These are phyloP conservation scores for Zonitis immaculata DNA, from an alignment of 2,888 invertebrate genomes.

Conservation along the genomic window DNA sequence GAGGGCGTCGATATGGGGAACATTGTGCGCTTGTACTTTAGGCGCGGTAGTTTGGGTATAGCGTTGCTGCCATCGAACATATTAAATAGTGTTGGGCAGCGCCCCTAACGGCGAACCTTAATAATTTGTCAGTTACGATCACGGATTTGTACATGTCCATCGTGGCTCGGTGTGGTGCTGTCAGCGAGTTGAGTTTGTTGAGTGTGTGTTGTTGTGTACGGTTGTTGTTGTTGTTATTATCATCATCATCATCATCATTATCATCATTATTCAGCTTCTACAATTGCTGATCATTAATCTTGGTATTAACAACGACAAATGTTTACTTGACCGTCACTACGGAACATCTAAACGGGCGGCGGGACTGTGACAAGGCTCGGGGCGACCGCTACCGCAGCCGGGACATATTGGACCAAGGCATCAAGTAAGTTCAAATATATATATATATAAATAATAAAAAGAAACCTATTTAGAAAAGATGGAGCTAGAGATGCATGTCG, in stretches of 20 bases:
- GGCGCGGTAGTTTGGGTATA: slow-evolving; percentile 9
- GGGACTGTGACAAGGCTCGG: slow-evolving; percentile 46
- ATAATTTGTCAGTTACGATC: slow-evolving; percentile 38
- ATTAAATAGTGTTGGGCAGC: slow-evolving; percentile 21
- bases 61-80: slow-evolving; percentile 12
- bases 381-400: slow-evolving; percentile 48
- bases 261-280: too few species aligned
- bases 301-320: slow-evolving; percentile 45
- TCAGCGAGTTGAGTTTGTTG: slow-evolving; percentile 39
- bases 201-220: slow-evolving; percentile 48
- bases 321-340: slow-evolving; percentile 49
- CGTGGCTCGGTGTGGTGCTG: slow-evolving; percentile 46
- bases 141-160: slow-evolving; percentile 43
- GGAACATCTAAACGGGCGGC: slow-evolving; percentile 44
- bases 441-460: too few species aligned
- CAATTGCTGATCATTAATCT: slow-evolving; percentile 40
- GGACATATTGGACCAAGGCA: slow-evolving; percentile 48
- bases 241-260: too few species aligned
- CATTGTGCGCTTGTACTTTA: slow-evolving; percentile 21
- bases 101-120: slow-evolving; percentile 29
- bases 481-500: not conserved
- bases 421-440: slow-evolving; percentile 41
- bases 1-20: slow-evolving; percentile 22
- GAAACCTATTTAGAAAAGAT: too few species aligned
- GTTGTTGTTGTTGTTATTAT: too few species aligned